Evolutionary conservation across 1,140 invertebrate species (phyloP).

Genomic region (Oryctes rhinoceros): DNA sequence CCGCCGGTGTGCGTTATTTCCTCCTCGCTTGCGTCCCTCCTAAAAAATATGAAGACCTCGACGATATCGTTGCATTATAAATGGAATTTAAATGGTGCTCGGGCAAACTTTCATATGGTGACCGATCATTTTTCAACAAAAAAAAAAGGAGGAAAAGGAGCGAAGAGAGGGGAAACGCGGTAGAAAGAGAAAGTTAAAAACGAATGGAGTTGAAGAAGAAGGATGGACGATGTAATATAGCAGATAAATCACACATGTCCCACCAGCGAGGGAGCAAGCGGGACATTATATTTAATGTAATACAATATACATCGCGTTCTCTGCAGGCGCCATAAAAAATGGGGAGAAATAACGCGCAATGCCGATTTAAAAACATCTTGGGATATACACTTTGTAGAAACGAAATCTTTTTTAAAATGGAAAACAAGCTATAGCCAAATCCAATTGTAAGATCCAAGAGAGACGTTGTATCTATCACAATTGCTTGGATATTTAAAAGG

Average conservation of each 20-base stretch:
- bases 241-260: conserved; percentile 1
- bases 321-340: no score
- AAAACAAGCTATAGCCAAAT: no score
- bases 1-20: background rate
- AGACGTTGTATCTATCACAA: no score
- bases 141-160: background rate
- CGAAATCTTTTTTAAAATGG: no score
- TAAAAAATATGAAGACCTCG: conserved; percentile 2
- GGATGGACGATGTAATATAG: background rate
- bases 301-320: conserved; percentile 30
- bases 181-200: background rate
- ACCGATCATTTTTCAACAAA: conserved; percentile 29
- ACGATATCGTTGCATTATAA: conserved; percentile 33
- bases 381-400: no score
- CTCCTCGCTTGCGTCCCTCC: background rate
- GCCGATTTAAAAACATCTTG: no score
- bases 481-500: no score
- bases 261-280: background rate
- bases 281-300: conserved; percentile 31
- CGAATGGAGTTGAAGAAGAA: background rate
- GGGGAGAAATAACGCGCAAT: no score
- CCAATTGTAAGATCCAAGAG: no score
- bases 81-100: conserved; percentile 19
- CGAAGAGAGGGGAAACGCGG: background rate
- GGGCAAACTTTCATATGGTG: conserved; percentile 30